Base-by-base conservation (phyloP, 2,888 invertebrate genomes). In the Phytoseiulus persimilis region DNA sequence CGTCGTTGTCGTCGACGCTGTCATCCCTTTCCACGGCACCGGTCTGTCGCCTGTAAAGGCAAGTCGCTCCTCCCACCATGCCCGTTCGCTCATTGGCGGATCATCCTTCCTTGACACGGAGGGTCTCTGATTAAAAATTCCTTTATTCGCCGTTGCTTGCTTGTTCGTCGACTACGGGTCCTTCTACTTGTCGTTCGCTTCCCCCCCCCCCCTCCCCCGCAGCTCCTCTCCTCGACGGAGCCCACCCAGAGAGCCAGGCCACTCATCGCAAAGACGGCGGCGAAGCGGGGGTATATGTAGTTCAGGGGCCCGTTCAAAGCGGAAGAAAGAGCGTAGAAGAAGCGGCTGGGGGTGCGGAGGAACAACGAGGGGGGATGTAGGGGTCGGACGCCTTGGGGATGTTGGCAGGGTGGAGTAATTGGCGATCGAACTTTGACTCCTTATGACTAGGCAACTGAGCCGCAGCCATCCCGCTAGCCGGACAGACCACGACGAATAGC, bases 11-110 rank as follows among this genome's bases (percentile, higher is more conserved):
- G 32, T n/a, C 32, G n/a, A 45, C 31, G 87, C 23, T 33, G 45
- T 33, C 32, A 45, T 33, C 87, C 87, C 87, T 87, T 87, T 87
- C 87, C 87, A 87, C 87, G 6, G 87, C 87, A n/a, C n/a, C 87
- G 87, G 65, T 65, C 65, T 65, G 65, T 65, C 87, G 87, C 87
- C 32, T 87, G 33, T 87, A 87, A 83, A 87, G 39, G 9, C 14
- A 28, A 18, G 28, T 45, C 39, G 87, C 87, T 87, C 87, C 87
- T 87, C 87, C 87, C 87, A 87, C 87, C 87, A 28, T 87, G 45
- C 28, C 87, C 65, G 65, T 28, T 65, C 65, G 65, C 18, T 65
- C 65, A 65, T 65, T 65, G 65, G 65, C 65, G 65, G 65, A 65
- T 65, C 65, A 65, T 65, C 33, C 84, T 84, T 32, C 84, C 84